A percentile compares a stretch with the other conserved stretches of the same genome.
These are phyloP conservation scores for Aplocera efformata DNA, from an alignment of 2,888 invertebrate genomes.

Conservation along the genomic window DNA sequence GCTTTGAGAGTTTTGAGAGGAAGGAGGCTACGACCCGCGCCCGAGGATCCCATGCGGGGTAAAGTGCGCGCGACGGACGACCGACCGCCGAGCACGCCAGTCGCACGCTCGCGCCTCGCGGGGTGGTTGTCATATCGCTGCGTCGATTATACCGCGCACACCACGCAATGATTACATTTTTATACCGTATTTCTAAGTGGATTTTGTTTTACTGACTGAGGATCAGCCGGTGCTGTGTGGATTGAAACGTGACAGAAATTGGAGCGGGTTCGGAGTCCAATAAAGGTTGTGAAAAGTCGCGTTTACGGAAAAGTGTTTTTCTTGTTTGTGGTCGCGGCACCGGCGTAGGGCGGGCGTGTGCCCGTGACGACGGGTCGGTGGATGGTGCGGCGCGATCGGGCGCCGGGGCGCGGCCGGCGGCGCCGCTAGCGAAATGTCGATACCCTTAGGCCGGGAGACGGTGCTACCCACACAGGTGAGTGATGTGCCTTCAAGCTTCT, in stretches of 20 bases:
- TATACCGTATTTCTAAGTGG: constrained; percentile 32
- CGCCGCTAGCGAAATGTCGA: constrained; percentile 79
- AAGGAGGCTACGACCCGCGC: constrained; percentile 56
- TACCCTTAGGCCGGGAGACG: constrained; percentile 77
- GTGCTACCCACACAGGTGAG: constrained; percentile 77
- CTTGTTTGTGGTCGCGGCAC: constrained; percentile 48
- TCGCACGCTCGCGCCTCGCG: constrained; percentile 64
- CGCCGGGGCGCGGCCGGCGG: constrained; percentile 78
- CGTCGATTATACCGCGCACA: constrained; percentile 43
- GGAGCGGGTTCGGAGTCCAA: constrained; percentile 38
- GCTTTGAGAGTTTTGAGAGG: no score
- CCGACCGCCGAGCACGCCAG: constrained; percentile 45
- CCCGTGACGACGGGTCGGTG: constrained; percentile 62
- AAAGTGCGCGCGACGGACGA: constrained; percentile 27
- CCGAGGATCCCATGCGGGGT: no score
- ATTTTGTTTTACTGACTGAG: constrained; percentile 31
- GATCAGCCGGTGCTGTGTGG: constrained; percentile 46
- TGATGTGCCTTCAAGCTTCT: constrained; percentile 25
- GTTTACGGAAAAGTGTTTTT: constrained; percentile 68
- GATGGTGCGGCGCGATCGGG: constrained; percentile 73
- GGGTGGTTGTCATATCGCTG: constrained; percentile 49
- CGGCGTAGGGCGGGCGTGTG: constrained; percentile 43
- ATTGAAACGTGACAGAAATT: constrained; percentile 19
- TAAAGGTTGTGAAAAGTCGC: constrained; percentile 42
- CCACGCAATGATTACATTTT: constrained; percentile 36